phyloP scores from a whole-genome alignment of 2,888 invertebrate genomes.

The Baccha elongata region DNA sequence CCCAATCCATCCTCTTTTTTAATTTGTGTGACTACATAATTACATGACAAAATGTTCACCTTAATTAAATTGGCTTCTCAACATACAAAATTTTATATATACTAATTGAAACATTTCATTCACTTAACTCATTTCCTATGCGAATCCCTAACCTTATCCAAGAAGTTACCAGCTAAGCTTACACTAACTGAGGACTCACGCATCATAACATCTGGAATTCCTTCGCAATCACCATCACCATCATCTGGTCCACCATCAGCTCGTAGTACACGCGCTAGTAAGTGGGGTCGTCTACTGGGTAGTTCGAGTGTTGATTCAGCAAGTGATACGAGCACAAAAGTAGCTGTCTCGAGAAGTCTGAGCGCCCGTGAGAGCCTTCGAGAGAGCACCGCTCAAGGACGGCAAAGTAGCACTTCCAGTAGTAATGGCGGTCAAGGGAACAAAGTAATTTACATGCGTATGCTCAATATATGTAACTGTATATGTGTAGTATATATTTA shows the following conservation, averaged over 20 bases:
- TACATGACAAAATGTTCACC: background rate
- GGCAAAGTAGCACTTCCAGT: slow-evolving; percentile 82
- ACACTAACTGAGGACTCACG: slow-evolving; percentile 83
- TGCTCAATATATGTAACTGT: slow-evolving; percentile 56
- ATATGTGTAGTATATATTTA: slow-evolving; percentile 54
- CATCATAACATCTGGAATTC: slow-evolving; percentile 80
- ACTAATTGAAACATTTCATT: slow-evolving; percentile 65
- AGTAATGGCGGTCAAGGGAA: slow-evolving; percentile 83
- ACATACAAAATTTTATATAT: slow-evolving; percentile 29
- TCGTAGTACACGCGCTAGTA: slow-evolving; percentile 85
- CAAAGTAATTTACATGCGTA: slow-evolving; percentile 80
- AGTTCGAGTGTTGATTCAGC: slow-evolving; percentile 90
- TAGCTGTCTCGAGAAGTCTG: slow-evolving; percentile 84
- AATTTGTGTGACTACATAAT: slow-evolving; percentile 15
- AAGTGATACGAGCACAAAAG: slow-evolving; percentile 85
- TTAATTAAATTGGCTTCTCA: slow-evolving; percentile 26
- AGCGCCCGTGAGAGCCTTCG: slow-evolving; percentile 84
- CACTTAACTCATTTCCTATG: slow-evolving; percentile 38
- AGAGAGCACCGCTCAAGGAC: slow-evolving; percentile 82
- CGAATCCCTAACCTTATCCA: slow-evolving; percentile 74
- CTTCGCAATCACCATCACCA: slow-evolving; percentile 82
- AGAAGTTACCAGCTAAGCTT: slow-evolving; percentile 83
- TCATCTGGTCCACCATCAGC: slow-evolving; percentile 83
- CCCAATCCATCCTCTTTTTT: slow-evolving; percentile 7
- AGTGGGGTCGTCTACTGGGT: slow-evolving; percentile 92